These are phyloP conservation scores for Podiceps cristatus DNA, from an alignment of 2,113 vertebrate genomes.

Conservation along the genomic window DNA sequence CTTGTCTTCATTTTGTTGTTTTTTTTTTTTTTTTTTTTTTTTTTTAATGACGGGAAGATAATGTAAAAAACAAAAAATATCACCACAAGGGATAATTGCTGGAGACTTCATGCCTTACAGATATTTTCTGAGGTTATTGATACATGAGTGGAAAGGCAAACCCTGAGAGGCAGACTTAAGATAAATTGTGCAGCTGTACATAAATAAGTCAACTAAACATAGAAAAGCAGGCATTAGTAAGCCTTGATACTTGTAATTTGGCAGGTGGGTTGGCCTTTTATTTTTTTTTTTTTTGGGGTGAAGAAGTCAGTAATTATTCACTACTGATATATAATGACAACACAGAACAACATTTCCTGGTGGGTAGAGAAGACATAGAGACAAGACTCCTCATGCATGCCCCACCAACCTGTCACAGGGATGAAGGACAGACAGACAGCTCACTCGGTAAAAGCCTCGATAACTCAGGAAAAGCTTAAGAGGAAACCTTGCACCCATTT, in stretches of 20 bases:
- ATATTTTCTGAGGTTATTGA: background rate
- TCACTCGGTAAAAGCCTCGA: background rate
- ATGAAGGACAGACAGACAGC: background rate
- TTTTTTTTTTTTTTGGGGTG: background rate
- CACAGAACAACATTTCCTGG: background rate
- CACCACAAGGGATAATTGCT: background rate
- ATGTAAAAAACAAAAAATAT: background rate
- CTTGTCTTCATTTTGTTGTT: background rate
- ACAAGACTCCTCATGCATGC: background rate
- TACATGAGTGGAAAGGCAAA: background rate
- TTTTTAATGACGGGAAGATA: background rate
- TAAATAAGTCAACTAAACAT: background rate
- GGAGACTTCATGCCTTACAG: background rate
- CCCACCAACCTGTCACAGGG: background rate
- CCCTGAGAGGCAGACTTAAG: background rate
- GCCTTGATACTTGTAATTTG: background rate
- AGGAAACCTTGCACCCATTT: background rate
- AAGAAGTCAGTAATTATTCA: background rate
- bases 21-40: background rate
- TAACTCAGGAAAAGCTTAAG: background rate
- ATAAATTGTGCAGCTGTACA: background rate
- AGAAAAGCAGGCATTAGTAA: background rate
- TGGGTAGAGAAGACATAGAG: rapidly evolving
- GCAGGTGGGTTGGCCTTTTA: background rate
- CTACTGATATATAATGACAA: background rate